Conservation (phyloP, 1,140 invertebrate species). For the roundworm (Caenorhabditis elegans) region WBcel235 BX284604.4:5363501-5364000, state of each 20-base stretch:
- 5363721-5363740: conserved; percentile 3
- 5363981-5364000: neutral
- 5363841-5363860: no score
- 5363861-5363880: conserved; percentile 32
- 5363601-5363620: conserved; percentile 68
- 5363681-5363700: conserved; percentile 90
- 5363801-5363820: conserved; percentile 1
- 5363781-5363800: neutral
- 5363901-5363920: conserved; percentile 6
- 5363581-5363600: conserved; percentile 95
- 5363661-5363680: conserved; percentile 93
- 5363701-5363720: conserved; percentile 73
- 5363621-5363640: conserved; percentile 74
- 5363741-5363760: conserved; percentile 9
- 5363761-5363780: conserved; percentile 28
- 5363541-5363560: conserved; percentile 89
- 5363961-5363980: conserved; percentile 27
- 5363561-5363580: conserved; percentile 90
- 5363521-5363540: conserved; percentile 72
- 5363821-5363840: no score
- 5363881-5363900: neutral
- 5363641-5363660: conserved; percentile 93
- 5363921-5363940: neutral
- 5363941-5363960: neutral
- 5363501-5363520: neutral